Percentiles rank a stretch among this genome's conserved stretches.
Conservation (phyloP, 2,113 vertebrate genomes). For the Uria aalge region DNA sequence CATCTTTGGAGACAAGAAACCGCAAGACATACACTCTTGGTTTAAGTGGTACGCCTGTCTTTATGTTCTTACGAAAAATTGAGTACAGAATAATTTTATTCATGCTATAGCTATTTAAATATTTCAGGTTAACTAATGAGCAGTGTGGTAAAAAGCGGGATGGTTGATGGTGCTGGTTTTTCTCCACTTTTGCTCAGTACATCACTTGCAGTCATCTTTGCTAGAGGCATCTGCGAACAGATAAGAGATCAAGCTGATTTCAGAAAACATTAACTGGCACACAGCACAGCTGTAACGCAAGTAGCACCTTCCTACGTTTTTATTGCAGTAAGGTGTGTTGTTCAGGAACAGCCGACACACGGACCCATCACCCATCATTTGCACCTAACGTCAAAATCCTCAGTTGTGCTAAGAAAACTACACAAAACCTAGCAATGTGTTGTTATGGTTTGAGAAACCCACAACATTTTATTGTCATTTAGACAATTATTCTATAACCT, state of each 20-base stretch:
- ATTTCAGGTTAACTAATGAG: background rate
- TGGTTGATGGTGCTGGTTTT: fast-evolving
- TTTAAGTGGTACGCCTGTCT: background rate
- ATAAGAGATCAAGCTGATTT: background rate
- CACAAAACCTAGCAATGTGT: background rate
- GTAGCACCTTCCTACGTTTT: background rate
- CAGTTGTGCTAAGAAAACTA: background rate
- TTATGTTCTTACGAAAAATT: background rate
- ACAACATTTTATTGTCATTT: too few relatives aligned
- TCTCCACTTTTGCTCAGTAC: background rate
- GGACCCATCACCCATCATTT: background rate
- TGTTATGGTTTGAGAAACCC: too few relatives aligned
- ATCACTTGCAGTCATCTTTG: background rate
- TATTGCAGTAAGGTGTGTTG: background rate
- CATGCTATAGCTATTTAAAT: background rate
- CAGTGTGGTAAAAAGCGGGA: background rate
- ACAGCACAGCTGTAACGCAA: background rate
- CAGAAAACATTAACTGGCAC: background rate
- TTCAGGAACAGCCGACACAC: background rate
- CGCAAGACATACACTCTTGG: background rate
- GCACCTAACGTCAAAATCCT: background rate
- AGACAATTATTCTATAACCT: too few relatives aligned
- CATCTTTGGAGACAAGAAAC: background rate
- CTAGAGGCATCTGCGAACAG: background rate
- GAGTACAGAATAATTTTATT: background rate